Evolutionary conservation across 2,888 invertebrate species (phyloP), one percentile per base, ranked within the genome.

Genomic region (Mesochorus sp.): DNA sequence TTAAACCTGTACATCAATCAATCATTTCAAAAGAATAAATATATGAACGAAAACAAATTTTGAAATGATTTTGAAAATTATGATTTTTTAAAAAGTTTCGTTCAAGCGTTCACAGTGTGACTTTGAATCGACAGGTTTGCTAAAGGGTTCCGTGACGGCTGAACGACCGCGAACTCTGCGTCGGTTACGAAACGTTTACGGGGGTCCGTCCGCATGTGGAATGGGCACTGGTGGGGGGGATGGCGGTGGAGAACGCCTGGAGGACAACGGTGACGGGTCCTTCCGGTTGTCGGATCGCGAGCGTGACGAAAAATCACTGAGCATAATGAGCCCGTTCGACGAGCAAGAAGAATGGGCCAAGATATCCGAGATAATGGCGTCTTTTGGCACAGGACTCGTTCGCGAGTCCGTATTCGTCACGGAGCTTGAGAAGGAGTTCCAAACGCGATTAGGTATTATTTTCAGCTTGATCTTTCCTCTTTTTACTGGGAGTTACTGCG

Each of bases 281-380:
- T 87, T 88, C 79, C 85, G 88, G 78, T 76, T 88, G 79, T 83
- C 87, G 85, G 89, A 92, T 86, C 87, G 88, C 42, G 91, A 78
- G 37, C 87, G 90, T 70, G 89, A 91, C 86, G 90, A 92, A 81
- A 92, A 92, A 76, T 91, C 92, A 24, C 91, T 93, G 80, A 93
- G 93, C 68, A 93, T 96, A 83, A 93, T 97, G 84, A 97, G 97
- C 88, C 97, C 97, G 1, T 97, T 97, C 91, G 97, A 98, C 92
- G 97, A 98, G 89, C 95, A 96, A 92, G 97, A 97, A 92, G 98
- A 98, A 92, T 98, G 98, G 97, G 97, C 97, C 21, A 97, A 98
- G 92, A 98, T 98, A 86, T 97, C 97, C 55, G 97, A 98, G 92
- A 98, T 98, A 86, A 97, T 98, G 95, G 97, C 97, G 47, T 97